These are phyloP conservation scores for Peromyscus maniculatus DNA, from an alignment of 2,113 vertebrate species.

Conservation along the genomic window DNA sequence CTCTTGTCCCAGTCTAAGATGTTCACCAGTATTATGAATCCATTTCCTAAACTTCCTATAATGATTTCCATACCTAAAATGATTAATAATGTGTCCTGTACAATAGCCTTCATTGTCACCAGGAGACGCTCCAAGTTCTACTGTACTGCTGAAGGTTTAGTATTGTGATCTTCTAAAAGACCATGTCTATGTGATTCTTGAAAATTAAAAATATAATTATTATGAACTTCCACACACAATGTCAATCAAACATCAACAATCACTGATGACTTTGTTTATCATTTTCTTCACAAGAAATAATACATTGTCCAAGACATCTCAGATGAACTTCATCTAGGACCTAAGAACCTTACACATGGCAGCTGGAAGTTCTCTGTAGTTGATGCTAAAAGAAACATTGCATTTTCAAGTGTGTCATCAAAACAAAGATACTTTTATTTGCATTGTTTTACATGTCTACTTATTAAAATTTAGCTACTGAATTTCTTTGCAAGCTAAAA, in stretches of 20 bases:
- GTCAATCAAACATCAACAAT: background rate
- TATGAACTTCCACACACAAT: background rate
- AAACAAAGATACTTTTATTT: background rate
- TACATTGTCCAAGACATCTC: background rate
- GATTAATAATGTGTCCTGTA: rapidly evolving
- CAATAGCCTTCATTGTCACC: background rate
- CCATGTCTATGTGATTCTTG: background rate
- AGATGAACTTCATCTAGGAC: too few relatives aligned
- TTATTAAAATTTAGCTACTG: background rate
- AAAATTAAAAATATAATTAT: background rate
- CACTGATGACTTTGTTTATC: background rate
- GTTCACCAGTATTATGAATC: background rate
- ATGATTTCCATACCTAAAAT: background rate
- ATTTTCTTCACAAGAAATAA: background rate
- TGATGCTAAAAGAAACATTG: background rate
- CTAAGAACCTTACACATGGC: background rate
- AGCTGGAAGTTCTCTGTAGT: background rate
- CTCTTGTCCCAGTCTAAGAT: background rate
- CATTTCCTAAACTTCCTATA: conserved; percentile 1
- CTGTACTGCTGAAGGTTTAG: background rate
- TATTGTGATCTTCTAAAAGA: background rate
- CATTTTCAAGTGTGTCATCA: background rate
- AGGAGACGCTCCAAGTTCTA: background rate
- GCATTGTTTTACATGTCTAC: background rate
- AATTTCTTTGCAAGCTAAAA: background rate